Base-by-base conservation (phyloP, 2,113 vertebrate genomes). In the Melanostigma gelatinosum region DNA sequence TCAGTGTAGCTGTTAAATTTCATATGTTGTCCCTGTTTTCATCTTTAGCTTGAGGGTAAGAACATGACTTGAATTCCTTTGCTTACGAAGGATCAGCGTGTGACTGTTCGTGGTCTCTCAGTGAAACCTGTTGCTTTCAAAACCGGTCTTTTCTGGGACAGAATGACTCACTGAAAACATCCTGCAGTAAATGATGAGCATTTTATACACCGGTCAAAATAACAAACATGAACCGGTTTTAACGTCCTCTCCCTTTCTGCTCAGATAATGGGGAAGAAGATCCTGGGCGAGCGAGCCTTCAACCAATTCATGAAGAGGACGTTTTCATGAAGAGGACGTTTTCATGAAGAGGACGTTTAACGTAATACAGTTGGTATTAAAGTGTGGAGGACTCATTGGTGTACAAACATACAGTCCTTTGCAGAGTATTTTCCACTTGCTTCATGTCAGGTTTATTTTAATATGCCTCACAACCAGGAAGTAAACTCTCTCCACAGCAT, bases 321-420 rank as follows among this genome's bases (percentile, higher is more conserved):
- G 0, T 97, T 99, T 92, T 98, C 15, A 97, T 99, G 97, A 98
- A 97, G 94, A 93, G 97, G 95, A 97, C 97, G 0, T 97, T 99
- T 77, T 98, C 15, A 97, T 99, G 97, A 98, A 97, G 94, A 93
- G 97, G 95, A 97, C 97, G 0, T 97, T 99, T 92, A n/a, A n/a
- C n/a, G n/a, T n/a, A n/a, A n/a, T n/a, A n/a, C 15, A 15, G 18
- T 29, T 63, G 2, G 38, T 22, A 22, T 67, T 48, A 22, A n/a
- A 70, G 2, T 20, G 24, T 18, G 29, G 6, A 15, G 34, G 18
- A 55, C 10, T 36, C 20, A 52, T n/a, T 55, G 12, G 34, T 40
- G 68, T 40, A 70, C 13, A 72, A 44, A 72, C 18, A 20, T 22
- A 29, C 8, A 34, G 16, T 61, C 40, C 9, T 29, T 29, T 29